Conservation (phyloP, 2,888 invertebrate species). For the Fragum fragum region DNA sequence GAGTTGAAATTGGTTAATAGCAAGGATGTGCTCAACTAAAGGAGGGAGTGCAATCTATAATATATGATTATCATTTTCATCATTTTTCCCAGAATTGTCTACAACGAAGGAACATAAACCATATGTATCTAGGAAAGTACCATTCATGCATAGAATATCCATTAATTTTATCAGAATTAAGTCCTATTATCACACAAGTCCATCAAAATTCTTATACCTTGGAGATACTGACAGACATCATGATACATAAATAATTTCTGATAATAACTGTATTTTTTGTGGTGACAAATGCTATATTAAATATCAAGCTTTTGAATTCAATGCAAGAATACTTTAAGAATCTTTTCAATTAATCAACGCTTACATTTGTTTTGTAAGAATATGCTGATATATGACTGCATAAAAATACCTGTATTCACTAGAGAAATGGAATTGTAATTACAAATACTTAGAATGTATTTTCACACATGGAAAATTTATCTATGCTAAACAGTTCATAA, state of each 20-base stretch:
- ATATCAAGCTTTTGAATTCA: no score
- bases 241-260: not conserved
- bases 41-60: no score
- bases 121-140: slow-evolving; percentile 1
- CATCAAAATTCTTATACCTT: not conserved
- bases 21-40: no score
- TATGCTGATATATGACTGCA: not conserved
- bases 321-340: not conserved
- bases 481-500: slow-evolving; percentile 23
- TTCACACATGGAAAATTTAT: slow-evolving; percentile 25
- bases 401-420: slow-evolving; percentile 22
- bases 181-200: slow-evolving; percentile 8
- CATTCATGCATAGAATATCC: slow-evolving; percentile 16
- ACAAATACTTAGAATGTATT: not conserved
- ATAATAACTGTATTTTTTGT: not conserved
- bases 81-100: slow-evolving; percentile 1
- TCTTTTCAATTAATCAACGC: not conserved
- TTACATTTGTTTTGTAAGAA: not conserved
- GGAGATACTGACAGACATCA: not conserved
- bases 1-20: no score
- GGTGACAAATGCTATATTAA: not conserved
- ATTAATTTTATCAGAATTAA: slow-evolving; percentile 22
- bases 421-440: slow-evolving; percentile 17
- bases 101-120: not conserved
- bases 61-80: not conserved